Percentiles rank a stretch among this genome's conserved stretches.
phyloP scores from a whole-genome alignment of 2,888 invertebrate genomes.

The Polia nebulosa region DNA sequence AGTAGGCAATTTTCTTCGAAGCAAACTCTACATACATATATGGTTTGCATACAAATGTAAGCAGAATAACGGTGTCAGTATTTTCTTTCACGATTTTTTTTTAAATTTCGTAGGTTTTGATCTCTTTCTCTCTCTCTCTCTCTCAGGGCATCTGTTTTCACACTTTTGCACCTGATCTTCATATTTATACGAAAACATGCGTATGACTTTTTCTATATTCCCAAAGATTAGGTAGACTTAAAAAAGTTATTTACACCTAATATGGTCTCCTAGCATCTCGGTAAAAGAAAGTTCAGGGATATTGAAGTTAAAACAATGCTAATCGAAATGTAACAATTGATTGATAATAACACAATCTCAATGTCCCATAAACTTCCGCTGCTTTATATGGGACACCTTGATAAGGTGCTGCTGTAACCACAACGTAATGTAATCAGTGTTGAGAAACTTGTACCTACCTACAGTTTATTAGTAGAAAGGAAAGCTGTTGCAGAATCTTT shows the following conservation, averaged over 20 bases:
- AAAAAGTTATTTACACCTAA: too few species aligned
- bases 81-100: not conserved
- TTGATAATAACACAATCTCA: not conserved
- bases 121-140: too few species aligned
- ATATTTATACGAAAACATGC: not conserved
- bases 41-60: slow-evolving; percentile 36
- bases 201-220: not conserved
- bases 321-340: slow-evolving; percentile 3
- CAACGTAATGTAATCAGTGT: not conserved
- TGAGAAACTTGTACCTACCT: not conserved
- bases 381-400: not conserved
- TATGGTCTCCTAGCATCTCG: not conserved
- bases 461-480: not conserved
- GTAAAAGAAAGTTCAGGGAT: too few species aligned
- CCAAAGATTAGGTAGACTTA: not conserved
- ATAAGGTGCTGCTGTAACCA: not conserved
- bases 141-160: too few species aligned
- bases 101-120: not conserved
- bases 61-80: not conserved
- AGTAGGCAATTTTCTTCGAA: slow-evolving; percentile 34
- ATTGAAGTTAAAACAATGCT: not conserved
- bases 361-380: not conserved
- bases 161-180: not conserved
- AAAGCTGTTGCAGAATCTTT: not conserved
- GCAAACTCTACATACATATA: not conserved